Evolutionary conservation across 2,888 invertebrate genomes (phyloP).

Genomic region (Mactromeris polynyma): DNA sequence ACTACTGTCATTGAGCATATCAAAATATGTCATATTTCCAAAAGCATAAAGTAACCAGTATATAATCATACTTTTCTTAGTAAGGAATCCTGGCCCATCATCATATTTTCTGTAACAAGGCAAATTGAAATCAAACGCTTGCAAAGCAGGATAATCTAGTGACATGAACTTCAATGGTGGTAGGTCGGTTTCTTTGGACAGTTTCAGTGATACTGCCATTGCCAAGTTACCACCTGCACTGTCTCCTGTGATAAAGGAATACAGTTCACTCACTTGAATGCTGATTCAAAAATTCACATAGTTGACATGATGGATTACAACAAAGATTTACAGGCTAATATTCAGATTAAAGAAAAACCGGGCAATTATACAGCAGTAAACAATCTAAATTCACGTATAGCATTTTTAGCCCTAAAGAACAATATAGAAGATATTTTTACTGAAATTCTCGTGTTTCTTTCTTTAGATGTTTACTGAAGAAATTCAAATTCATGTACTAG

Average conservation of each 20-base stretch:
- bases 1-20: constrained; percentile 10
- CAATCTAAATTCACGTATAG: no score
- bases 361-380: no score
- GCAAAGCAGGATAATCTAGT: constrained; percentile 70
- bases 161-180: constrained; percentile 65
- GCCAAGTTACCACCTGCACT: constrained; percentile 79
- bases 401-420: no score
- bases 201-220: constrained; percentile 71
- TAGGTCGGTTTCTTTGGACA: constrained; percentile 64
- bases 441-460: no score
- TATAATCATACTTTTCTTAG: constrained; percentile 58
- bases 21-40: constrained; percentile 47
- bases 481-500: no score
- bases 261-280: neutral
- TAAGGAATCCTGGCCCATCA: constrained; percentile 56
- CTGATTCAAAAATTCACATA: no score
- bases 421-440: no score
- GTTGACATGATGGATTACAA: no score
- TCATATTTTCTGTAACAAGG: constrained; percentile 72
- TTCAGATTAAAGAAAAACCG: no score
- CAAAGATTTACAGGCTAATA: no score
- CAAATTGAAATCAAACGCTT: constrained; percentile 83
- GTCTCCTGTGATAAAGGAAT: constrained; percentile 69
- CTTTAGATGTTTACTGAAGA: no score
- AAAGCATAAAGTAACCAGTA: constrained; percentile 71